Conservation (phyloP, 2,797 vertebrate genomes). For the Eupleurogrammus muticus region DNA sequence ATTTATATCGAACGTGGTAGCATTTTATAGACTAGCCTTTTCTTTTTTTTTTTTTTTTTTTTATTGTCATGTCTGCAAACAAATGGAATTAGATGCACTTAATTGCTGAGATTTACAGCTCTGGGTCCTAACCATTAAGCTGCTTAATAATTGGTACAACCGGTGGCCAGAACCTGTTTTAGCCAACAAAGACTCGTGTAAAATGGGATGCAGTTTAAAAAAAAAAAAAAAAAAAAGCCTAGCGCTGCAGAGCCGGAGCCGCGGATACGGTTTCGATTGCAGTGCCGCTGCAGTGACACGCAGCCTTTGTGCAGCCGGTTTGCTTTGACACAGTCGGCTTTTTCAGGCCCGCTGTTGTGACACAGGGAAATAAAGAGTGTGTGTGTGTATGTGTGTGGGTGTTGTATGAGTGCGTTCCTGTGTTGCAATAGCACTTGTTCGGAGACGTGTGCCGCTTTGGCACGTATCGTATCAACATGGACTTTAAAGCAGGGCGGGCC, state of each 20-base stretch:
- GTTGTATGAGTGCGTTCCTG: constrained; percentile 9
- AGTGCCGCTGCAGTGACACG: constrained; percentile 32
- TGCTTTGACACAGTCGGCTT: constrained; percentile 47
- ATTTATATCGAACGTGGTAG: background rate
- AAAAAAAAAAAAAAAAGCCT: no score
- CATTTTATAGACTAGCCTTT: background rate
- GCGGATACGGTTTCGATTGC: constrained; percentile 24
- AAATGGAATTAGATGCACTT: background rate
- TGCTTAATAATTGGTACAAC: background rate
- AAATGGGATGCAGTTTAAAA: no score
- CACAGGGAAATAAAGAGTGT: constrained; percentile 39
- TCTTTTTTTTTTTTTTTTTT: constrained; percentile 3
- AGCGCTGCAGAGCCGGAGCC: constrained; percentile 13
- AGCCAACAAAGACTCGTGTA: no score
- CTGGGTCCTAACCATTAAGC: background rate
- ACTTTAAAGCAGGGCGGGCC: constrained; percentile 31
- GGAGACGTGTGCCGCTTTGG: constrained; percentile 54
- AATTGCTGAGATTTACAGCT: constrained; percentile 1
- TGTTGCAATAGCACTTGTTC: constrained; percentile 8
- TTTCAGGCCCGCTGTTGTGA: constrained; percentile 59
- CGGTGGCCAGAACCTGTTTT: background rate
- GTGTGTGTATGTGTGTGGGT: constrained; percentile 25
- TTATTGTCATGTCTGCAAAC: background rate
- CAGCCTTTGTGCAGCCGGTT: constrained; percentile 42
- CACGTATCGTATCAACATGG: constrained; percentile 54